Percentiles rank a stretch among this genome's conserved stretches.
These are phyloP conservation scores for Griposia aprilina DNA, from an alignment of 2,888 invertebrate species.

Conservation along the genomic window DNA sequence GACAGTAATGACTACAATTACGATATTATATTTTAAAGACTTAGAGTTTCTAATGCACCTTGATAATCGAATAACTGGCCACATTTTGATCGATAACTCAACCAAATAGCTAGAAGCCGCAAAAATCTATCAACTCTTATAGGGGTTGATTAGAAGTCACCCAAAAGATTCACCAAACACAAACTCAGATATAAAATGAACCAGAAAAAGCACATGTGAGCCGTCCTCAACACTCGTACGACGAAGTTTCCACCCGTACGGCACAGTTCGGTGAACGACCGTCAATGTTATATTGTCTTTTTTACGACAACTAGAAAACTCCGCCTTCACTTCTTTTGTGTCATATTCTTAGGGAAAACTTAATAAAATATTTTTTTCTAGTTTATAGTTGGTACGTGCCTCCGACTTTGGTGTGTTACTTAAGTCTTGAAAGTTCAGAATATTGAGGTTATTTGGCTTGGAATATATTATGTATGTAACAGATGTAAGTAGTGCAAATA, in stretches of 20 bases:
- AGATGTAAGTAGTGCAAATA: slow-evolving; percentile 5
- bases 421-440: slow-evolving; percentile 46
- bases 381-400: slow-evolving; percentile 66
- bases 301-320: slow-evolving; percentile 69
- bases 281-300: slow-evolving; percentile 68
- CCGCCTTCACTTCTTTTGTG: slow-evolving; percentile 61
- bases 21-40: background rate
- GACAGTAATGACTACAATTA: background rate
- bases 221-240: slow-evolving; percentile 36
- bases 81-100: background rate
- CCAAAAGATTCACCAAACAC: background rate
- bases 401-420: slow-evolving; percentile 47
- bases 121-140: background rate
- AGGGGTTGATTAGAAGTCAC: background rate
- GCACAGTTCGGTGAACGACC: slow-evolving; percentile 59
- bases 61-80: background rate
- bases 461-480: slow-evolving; percentile 38
- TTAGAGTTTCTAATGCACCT: background rate
- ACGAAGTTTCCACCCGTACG: slow-evolving; percentile 59
- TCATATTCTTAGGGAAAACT: slow-evolving; percentile 68
- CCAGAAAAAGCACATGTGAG: slow-evolving; percentile 48
- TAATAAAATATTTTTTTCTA: slow-evolving; percentile 68
- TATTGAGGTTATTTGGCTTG: slow-evolving; percentile 29
- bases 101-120: background rate
- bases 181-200: background rate